phyloP scores from a whole-genome alignment of 1,140 invertebrate species.

The Cydia amplana region DNA sequence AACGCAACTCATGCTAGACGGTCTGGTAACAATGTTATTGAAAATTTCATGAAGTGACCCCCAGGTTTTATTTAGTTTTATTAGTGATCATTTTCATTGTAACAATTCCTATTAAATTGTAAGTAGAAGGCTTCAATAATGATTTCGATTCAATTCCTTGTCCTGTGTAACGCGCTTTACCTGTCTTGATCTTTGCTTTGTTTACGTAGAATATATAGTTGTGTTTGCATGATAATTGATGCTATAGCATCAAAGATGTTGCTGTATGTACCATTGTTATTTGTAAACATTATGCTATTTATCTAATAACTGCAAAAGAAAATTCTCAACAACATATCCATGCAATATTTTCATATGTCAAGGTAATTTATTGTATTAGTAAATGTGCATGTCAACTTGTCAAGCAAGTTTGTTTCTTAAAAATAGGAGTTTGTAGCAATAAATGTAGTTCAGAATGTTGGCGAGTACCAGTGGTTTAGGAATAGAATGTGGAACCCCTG shows the following conservation, averaged over 20 bases:
- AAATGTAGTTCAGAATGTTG: too few relatives aligned
- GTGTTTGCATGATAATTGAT: conserved; percentile 30
- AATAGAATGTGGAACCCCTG: too few relatives aligned
- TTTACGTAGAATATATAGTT: conserved; percentile 4
- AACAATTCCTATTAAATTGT: background rate
- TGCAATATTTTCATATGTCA: too few relatives aligned
- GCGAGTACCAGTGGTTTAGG: too few relatives aligned
- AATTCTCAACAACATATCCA: background rate
- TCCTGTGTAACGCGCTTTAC: conserved; percentile 9
- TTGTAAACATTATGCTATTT: background rate
- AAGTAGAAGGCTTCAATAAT: background rate
- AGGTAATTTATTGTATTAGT: too few relatives aligned
- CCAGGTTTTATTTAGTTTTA: too few relatives aligned
- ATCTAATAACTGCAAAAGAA: background rate
- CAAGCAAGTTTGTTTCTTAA: too few relatives aligned
- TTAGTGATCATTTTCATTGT: background rate
- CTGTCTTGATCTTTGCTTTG: conserved; percentile 26
- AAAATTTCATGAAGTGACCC: too few relatives aligned
- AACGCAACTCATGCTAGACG: too few relatives aligned
- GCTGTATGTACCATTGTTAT: background rate
- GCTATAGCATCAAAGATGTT: conserved; percentile 2
- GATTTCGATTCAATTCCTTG: background rate
- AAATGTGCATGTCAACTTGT: too few relatives aligned
- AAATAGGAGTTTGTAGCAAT: too few relatives aligned
- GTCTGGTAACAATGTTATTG: too few relatives aligned